phyloP scores from a whole-genome alignment of 2,888 invertebrate genomes.

The Drosophila buzzatii region DNA sequence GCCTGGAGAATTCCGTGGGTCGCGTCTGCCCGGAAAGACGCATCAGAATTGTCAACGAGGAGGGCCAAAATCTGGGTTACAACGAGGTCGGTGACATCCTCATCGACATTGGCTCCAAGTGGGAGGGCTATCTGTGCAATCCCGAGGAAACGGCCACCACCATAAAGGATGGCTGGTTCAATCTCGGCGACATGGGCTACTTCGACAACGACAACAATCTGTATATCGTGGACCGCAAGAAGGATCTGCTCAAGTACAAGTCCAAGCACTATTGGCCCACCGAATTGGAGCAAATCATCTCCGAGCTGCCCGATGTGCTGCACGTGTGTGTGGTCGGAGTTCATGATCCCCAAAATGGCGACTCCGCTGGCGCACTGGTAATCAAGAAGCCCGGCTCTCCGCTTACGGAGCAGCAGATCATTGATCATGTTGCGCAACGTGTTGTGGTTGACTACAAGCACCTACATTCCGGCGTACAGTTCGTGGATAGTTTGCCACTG shows the following conservation, averaged over 20 bases:
- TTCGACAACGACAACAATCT: constrained; percentile 78
- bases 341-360: constrained; percentile 58
- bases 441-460: constrained; percentile 68
- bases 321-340: constrained; percentile 79
- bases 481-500: constrained; percentile 69
- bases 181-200: constrained; percentile 82
- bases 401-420: constrained; percentile 55
- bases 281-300: constrained; percentile 77
- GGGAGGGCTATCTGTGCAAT: constrained; percentile 79
- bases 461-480: constrained; percentile 73
- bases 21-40: constrained; percentile 51
- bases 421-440: constrained; percentile 54
- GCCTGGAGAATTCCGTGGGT: constrained; percentile 64
- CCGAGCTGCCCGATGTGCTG: constrained; percentile 68
- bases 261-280: constrained; percentile 73
- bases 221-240: constrained; percentile 77
- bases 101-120: constrained; percentile 46
- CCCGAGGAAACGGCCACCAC: constrained; percentile 52
- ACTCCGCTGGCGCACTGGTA: constrained; percentile 78
- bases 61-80: constrained; percentile 60
- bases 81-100: constrained; percentile 77
- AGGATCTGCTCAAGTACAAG: constrained; percentile 79
- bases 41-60: constrained; percentile 69
- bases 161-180: constrained; percentile 75
- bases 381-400: constrained; percentile 46